phyloP scores from a whole-genome alignment of 2,888 invertebrate species.

The Pimpla rufipes region DNA sequence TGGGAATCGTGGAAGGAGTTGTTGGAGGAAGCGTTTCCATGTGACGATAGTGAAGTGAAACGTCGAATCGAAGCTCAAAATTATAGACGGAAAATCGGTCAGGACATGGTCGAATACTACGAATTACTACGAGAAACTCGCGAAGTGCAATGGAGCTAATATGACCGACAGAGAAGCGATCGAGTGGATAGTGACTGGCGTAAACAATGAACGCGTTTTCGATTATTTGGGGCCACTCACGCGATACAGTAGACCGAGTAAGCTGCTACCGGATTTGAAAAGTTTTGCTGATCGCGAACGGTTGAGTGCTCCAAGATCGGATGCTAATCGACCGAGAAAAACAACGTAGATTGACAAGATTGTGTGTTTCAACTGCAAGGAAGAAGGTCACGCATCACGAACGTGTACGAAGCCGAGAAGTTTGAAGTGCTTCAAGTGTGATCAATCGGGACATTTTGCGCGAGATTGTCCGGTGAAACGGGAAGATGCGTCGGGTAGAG shows the following conservation, averaged over 20 bases:
- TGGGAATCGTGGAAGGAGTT: conserved; percentile 48
- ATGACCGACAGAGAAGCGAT: conserved; percentile 67
- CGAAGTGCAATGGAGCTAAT: conserved; percentile 65
- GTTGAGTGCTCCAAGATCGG: neutral
- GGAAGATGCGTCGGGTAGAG: neutral
- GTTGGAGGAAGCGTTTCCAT: conserved; percentile 41
- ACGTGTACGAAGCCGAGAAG: conserved; percentile 12
- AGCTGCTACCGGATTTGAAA: conserved; percentile 68
- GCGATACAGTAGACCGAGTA: conserved; percentile 61
- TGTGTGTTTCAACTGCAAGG: conserved; percentile 28
- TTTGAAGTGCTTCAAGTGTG: conserved; percentile 17
- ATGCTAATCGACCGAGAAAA: neutral
- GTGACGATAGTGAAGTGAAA: conserved; percentile 3
- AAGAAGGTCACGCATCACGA: conserved; percentile 4
- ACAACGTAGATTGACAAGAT: neutral
- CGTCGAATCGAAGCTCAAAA: conserved; percentile 60
- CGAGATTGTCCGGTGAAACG: neutral
- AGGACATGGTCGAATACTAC: conserved; percentile 68
- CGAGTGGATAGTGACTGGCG: conserved; percentile 68
- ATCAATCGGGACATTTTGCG: neutral
- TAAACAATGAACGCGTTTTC: conserved; percentile 52
- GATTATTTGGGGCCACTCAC: conserved; percentile 65
- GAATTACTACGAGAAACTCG: conserved; percentile 70
- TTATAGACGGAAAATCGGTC: conserved; percentile 53
- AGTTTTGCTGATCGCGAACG: conserved; percentile 25